phyloP scores from a whole-genome alignment of 2,888 invertebrate genomes.

The Prosapia bicincta region DNA sequence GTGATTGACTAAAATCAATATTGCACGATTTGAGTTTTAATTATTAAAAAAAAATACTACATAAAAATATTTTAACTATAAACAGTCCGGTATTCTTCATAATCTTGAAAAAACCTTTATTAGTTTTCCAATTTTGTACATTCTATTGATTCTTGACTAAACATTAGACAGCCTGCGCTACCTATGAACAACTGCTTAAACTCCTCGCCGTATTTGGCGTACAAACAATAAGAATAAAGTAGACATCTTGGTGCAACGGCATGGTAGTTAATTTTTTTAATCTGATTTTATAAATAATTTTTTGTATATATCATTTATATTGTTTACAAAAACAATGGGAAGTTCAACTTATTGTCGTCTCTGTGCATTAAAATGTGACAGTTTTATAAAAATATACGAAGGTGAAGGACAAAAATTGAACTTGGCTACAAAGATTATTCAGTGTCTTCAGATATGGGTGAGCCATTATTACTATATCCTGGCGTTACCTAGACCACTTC shows the following conservation, averaged over 20 bases:
- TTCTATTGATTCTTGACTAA: neutral
- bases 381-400: constrained; percentile 40
- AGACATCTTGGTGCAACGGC: neutral
- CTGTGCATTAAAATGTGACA: constrained; percentile 36
- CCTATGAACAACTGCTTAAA: neutral
- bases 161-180: neutral
- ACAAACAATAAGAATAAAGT: neutral
- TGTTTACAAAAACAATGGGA: constrained; percentile 16
- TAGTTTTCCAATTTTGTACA: neutral
- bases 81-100: no score
- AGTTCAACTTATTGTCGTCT: constrained; percentile 31
- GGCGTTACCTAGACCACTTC: constrained; percentile 5
- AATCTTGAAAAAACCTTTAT: no score
- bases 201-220: neutral
- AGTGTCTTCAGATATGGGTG: constrained; percentile 43
- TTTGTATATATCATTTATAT: neutral
- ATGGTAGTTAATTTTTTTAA: neutral
- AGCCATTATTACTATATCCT: constrained; percentile 27
- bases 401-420: constrained; percentile 39
- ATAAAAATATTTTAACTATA: no score
- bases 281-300: no score
- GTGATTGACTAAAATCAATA: no score
- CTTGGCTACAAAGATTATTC: constrained; percentile 41
- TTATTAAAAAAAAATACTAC: no score
- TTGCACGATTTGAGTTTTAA: no score